These are phyloP conservation scores for Exephanes ischioxanthus DNA, from an alignment of 2,888 invertebrate genomes.

Conservation along the genomic window DNA sequence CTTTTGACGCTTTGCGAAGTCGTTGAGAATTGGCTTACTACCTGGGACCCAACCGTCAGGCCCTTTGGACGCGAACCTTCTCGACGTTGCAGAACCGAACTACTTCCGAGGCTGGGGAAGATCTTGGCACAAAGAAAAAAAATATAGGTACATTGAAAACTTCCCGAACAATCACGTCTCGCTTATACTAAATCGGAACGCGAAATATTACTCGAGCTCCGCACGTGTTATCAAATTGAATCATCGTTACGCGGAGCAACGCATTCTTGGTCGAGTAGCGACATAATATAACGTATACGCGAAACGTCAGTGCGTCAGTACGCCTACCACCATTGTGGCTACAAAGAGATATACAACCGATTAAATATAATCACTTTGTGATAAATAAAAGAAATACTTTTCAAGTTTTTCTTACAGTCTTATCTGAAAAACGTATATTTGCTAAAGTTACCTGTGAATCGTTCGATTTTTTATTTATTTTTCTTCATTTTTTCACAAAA, in stretches of 20 bases:
- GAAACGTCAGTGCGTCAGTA: conserved; percentile 21
- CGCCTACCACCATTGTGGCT: background rate
- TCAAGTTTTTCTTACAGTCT: background rate
- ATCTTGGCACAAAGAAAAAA: conserved; percentile 1
- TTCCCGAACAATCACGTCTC: background rate
- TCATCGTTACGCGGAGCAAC: conserved; percentile 38
- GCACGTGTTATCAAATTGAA: conserved; percentile 57
- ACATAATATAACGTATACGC: background rate
- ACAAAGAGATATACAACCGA: background rate
- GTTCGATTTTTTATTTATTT: background rate
- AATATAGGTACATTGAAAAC: conserved; percentile 56
- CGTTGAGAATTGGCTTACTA: conserved; percentile 51
- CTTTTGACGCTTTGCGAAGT: conserved; percentile 51
- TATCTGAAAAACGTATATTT: background rate
- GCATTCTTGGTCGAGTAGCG: conserved; percentile 9
- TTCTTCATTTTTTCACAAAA: background rate
- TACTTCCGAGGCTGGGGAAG: background rate
- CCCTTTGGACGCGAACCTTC: background rate
- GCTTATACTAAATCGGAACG: background rate
- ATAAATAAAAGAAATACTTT: background rate
- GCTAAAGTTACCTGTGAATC: background rate
- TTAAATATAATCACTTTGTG: background rate
- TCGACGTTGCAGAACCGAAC: background rate
- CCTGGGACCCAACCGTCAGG: background rate
- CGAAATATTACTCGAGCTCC: conserved; percentile 32